Conservation (phyloP, 2,888 invertebrate species). For the Andrena hattorfiana region DNA sequence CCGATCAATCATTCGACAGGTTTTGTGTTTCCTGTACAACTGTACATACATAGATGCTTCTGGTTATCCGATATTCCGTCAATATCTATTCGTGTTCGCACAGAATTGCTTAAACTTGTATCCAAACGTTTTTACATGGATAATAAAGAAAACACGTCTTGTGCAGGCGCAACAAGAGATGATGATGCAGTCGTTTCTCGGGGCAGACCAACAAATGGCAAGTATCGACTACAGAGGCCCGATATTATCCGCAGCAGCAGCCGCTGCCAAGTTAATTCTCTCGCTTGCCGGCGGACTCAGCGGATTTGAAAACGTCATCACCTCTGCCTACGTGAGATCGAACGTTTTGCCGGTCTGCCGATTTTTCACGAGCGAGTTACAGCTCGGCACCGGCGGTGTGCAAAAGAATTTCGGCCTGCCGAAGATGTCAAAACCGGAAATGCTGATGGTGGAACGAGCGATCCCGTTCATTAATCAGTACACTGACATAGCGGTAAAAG, state of each 20-base stretch:
- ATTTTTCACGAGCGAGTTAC: conserved; percentile 77
- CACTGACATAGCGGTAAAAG: conserved; percentile 65
- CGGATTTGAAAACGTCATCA: conserved; percentile 69
- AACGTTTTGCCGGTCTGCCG: conserved; percentile 77
- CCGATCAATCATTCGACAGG: neutral
- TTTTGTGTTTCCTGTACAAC: neutral
- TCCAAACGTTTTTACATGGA: neutral
- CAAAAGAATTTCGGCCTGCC: conserved; percentile 76
- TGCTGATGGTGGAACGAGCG: conserved; percentile 73
- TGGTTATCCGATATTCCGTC: neutral
- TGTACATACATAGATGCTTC: neutral
- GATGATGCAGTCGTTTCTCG: conserved; percentile 71
- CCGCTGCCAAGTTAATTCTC: conserved; percentile 77
- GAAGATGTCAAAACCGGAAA: conserved; percentile 75
- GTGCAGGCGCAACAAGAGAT: conserved; percentile 72
- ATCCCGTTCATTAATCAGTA: conserved; percentile 76
- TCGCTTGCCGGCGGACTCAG: conserved; percentile 73
- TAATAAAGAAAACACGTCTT: neutral
- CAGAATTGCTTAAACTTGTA: neutral
- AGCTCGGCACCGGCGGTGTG: conserved; percentile 77
- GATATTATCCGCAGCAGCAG: conserved; percentile 73
- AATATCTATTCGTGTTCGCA: neutral
- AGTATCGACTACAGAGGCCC: conserved; percentile 62
- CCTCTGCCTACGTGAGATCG: conserved; percentile 78
- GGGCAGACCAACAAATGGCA: conserved; percentile 71